Conservation (phyloP, 2,797 vertebrate species). For the Gastrophryne carolinensis region DNA sequence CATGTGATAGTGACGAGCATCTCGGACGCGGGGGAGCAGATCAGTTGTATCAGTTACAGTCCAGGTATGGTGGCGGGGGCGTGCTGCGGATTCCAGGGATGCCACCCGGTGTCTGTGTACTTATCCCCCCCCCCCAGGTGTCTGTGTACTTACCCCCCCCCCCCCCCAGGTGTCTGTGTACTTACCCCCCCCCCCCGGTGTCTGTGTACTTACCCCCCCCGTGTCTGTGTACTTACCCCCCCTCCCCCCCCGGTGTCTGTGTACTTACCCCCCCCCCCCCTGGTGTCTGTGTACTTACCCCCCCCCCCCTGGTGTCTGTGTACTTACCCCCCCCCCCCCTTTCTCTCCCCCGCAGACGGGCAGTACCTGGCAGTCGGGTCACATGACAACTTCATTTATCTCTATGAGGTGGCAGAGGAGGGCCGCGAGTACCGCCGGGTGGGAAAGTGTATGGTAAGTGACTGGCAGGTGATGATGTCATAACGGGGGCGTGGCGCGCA, state of each 20-base stretch:
- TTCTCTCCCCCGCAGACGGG: conserved; percentile 71
- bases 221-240: neutral
- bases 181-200: conserved; percentile 26
- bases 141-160: conserved; percentile 1
- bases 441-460: conserved; percentile 83
- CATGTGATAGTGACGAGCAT: conserved; percentile 84
- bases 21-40: conserved; percentile 86
- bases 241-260: neutral
- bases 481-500: too few relatives aligned
- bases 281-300: too few relatives aligned
- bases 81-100: too few relatives aligned
- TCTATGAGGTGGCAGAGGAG: conserved; percentile 83
- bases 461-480: neutral
- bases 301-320: neutral
- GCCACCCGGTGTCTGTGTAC: too few relatives aligned
- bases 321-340: conserved; percentile 26
- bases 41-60: conserved; percentile 84
- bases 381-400: conserved; percentile 91
- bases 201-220: neutral
- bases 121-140: neutral
- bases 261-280: conserved; percentile 19
- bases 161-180: neutral
- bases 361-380: conserved; percentile 86
- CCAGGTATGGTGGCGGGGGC: conserved; percentile 80
- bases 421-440: conserved; percentile 84